Percentiles rank a stretch among this genome's conserved stretches.
Evolutionary conservation across 2,797 vertebrate genomes (phyloP).

Genomic region (Fringilla coelebs): DNA sequence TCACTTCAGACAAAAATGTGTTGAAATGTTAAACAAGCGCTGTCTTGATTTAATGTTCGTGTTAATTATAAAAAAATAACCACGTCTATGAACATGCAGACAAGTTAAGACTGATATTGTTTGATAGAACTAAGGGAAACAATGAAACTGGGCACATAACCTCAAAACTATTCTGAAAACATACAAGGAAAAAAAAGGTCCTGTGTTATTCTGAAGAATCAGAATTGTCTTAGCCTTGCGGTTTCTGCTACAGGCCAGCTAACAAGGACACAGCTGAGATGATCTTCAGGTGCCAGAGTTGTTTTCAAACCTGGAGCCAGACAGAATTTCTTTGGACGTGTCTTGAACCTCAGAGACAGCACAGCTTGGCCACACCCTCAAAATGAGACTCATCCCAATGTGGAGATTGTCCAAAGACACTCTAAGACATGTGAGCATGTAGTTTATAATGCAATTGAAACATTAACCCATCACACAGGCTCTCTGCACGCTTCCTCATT

Average conservation of each 20-base stretch:
- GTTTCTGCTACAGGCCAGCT: neutral
- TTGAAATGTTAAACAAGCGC: constrained; percentile 68
- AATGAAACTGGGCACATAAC: neutral
- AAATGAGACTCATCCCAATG: neutral
- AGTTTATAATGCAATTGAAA: neutral
- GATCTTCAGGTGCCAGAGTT: neutral
- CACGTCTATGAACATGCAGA: constrained; percentile 13
- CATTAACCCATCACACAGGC: neutral
- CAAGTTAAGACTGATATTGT: constrained; percentile 60
- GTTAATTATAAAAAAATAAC: constrained; percentile 46
- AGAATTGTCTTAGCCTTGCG: neutral
- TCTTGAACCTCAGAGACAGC: neutral
- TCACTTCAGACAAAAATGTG: constrained; percentile 61
- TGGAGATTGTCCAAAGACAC: neutral
- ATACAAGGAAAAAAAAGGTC: neutral
- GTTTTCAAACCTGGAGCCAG: neutral
- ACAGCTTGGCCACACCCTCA: neutral
- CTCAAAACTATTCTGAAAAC: neutral
- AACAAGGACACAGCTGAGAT: neutral
- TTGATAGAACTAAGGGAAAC: constrained; percentile 25
- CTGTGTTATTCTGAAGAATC: neutral
- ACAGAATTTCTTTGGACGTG: neutral
- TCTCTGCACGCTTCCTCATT: neutral
- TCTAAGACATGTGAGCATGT: neutral
- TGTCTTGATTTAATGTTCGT: constrained; percentile 66